Percentiles rank a stretch among this genome's conserved stretches.
These are phyloP conservation scores for Bombyx mori DNA, from an alignment of 1,140 invertebrate species.

Conservation along the genomic window ASM3026992v2 NC_085111.1:5614001-5614500, in stretches of 20 bases:
- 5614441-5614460: constrained; percentile 72
- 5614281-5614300: constrained; percentile 24
- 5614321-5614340: too few species aligned
- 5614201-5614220: too few species aligned
- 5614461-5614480: constrained; percentile 92
- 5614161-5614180: constrained; percentile 1
- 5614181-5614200: background rate
- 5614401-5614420: constrained; percentile 1
- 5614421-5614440: constrained; percentile 16
- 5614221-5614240: constrained; percentile 17
- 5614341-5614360: too few species aligned
- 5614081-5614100: too few species aligned
- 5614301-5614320: background rate
- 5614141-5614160: too few species aligned
- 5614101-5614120: too few species aligned
- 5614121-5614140: too few species aligned
- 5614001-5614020: too few species aligned
- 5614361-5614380: too few species aligned
- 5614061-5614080: too few species aligned
- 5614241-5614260: constrained; percentile 22
- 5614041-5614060: too few species aligned
- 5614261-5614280: constrained; percentile 27
- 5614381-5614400: background rate
- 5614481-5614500: constrained; percentile 91
- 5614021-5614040: too few species aligned